Evolutionary conservation across 1,140 invertebrate species (phyloP).

Genomic region (Bombus haemorrhoidalis): DNA sequence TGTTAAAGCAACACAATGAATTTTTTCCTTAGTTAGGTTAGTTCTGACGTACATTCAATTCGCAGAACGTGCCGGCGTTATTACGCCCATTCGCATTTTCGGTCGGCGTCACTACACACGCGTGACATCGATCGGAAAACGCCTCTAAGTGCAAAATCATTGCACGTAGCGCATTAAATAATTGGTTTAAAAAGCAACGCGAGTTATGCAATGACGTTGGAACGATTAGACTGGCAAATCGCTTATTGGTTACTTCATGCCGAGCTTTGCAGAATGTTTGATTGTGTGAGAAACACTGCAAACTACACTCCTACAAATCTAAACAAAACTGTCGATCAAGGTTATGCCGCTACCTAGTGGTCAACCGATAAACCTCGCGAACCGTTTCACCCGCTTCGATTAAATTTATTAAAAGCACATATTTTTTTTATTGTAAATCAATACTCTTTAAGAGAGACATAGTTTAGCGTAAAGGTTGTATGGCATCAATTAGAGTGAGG

Average conservation of each 20-base stretch:
- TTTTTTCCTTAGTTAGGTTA: slow-evolving; percentile 68
- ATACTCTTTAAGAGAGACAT: slow-evolving; percentile 26
- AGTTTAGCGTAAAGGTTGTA: neutral
- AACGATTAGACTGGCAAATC: slow-evolving; percentile 69
- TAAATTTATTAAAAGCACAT: slow-evolving; percentile 55
- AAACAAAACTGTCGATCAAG: slow-evolving; percentile 47
- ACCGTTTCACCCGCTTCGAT: slow-evolving; percentile 47
- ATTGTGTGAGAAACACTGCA: slow-evolving; percentile 19
- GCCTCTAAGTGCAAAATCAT: slow-evolving; percentile 63
- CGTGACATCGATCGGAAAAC: slow-evolving; percentile 60
- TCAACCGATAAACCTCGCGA: slow-evolving; percentile 26
- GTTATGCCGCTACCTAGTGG: slow-evolving; percentile 43
- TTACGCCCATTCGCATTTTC: slow-evolving; percentile 67
- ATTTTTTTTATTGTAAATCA: slow-evolving; percentile 51
- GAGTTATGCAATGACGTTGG: slow-evolving; percentile 66
- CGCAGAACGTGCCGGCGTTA: slow-evolving; percentile 61
- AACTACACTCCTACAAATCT: slow-evolving; percentile 40
- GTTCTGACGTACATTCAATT: slow-evolving; percentile 54
- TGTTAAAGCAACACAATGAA: neutral
- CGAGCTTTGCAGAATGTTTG: slow-evolving; percentile 19
- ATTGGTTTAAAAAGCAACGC: slow-evolving; percentile 63
- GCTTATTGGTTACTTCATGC: slow-evolving; percentile 55
- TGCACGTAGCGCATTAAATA: slow-evolving; percentile 59
- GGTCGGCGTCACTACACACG: slow-evolving; percentile 47
- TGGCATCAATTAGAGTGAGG: neutral